Percentiles rank a stretch among this genome's conserved stretches.
These are phyloP conservation scores for Hylaeus anthracinus DNA, from an alignment of 1,140 invertebrate genomes.

Conservation along the genomic window DNA sequence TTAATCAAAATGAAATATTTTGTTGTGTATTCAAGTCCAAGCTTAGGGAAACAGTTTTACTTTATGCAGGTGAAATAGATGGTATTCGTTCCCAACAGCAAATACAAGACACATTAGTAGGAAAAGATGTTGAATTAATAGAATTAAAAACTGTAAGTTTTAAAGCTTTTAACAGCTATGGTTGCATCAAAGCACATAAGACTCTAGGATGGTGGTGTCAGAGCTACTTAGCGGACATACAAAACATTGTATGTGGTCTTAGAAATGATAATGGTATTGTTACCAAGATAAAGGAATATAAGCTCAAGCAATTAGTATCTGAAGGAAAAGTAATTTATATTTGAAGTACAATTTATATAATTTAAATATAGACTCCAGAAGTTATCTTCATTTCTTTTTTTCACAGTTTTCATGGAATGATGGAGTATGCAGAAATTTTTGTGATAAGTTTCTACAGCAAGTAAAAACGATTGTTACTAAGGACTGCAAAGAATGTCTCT, in stretches of 20 bases:
- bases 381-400: neutral
- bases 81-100: slow-evolving; percentile 78
- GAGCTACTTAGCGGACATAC: slow-evolving; percentile 86
- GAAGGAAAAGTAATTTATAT: slow-evolving; percentile 74
- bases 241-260: slow-evolving; percentile 86
- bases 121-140: slow-evolving; percentile 80
- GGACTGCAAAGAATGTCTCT: slow-evolving; percentile 77
- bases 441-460: slow-evolving; percentile 78
- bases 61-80: slow-evolving; percentile 86
- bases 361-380: neutral
- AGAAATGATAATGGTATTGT: slow-evolving; percentile 86
- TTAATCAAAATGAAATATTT: slow-evolving; percentile 86
- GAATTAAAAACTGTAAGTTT: slow-evolving; percentile 83
- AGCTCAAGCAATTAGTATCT: slow-evolving; percentile 77
- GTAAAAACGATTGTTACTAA: slow-evolving; percentile 77
- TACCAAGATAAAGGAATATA: slow-evolving; percentile 74
- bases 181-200: no score
- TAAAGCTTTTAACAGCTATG: no score
- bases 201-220: slow-evolving; percentile 85
- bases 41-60: slow-evolving; percentile 81
- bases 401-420: neutral
- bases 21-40: slow-evolving; percentile 81
- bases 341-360: neutral
- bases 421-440: slow-evolving; percentile 66
- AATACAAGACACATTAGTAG: slow-evolving; percentile 65